Evolutionary conservation across 2,113 vertebrate genomes (phyloP).

Genomic region (Dicerorhinus sumatrensis): DNA sequence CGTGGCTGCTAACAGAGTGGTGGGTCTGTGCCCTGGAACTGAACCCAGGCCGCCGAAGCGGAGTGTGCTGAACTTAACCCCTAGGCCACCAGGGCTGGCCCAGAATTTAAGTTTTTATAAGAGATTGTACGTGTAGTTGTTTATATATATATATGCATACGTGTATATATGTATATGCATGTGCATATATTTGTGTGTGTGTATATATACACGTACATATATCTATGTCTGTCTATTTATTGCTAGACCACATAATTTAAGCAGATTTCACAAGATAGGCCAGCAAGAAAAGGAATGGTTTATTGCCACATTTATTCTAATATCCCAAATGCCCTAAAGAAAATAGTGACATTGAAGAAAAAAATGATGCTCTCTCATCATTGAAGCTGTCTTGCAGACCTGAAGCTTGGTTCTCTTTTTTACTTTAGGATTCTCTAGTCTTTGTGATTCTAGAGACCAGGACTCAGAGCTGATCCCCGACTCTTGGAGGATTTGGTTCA

Average conservation of each 20-base stretch:
- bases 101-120: conserved; percentile 15
- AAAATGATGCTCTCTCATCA: not conserved
- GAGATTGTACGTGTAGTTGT: not conserved
- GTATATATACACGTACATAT: not conserved
- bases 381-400: not conserved
- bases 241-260: not conserved
- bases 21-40: no score
- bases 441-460: not conserved
- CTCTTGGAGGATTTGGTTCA: not conserved
- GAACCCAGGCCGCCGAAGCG: no score
- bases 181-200: not conserved
- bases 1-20: no score
- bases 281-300: conserved; percentile 7
- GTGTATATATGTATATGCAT: not conserved
- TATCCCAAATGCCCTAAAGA: not conserved
- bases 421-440: not conserved
- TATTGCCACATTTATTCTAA: conserved; percentile 1
- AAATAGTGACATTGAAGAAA: not conserved
- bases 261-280: not conserved
- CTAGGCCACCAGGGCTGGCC: no score
- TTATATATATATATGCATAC: not conserved
- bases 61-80: no score
- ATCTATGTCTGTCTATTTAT: not conserved
- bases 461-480: not conserved
- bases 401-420: not conserved